Conservation (phyloP, 2,797 vertebrate species). For the Phalloptychus januarius region DNA sequence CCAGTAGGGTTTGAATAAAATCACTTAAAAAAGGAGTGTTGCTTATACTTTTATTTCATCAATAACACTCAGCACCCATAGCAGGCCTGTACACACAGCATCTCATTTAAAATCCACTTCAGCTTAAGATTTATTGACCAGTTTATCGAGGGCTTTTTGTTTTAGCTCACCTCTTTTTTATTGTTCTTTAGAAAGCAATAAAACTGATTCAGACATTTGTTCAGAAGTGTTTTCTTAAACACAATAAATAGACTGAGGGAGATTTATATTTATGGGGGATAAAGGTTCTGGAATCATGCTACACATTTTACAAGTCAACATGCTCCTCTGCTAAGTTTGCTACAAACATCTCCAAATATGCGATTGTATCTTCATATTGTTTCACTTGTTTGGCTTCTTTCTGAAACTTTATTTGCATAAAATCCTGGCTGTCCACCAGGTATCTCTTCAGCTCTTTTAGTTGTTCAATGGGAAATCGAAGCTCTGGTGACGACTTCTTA, state of each 20-base stretch:
- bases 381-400: background rate
- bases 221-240: background rate
- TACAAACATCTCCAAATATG: background rate
- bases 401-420: background rate
- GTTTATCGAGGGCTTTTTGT: background rate
- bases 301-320: background rate
- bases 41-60: background rate
- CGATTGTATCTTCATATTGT: background rate
- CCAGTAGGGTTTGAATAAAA: background rate
- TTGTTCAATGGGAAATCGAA: background rate
- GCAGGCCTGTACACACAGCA: background rate
- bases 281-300: background rate
- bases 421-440: background rate
- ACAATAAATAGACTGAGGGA: background rate
- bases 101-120: background rate
- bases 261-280: background rate
- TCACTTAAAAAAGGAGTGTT: background rate
- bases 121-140: background rate
- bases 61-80: background rate
- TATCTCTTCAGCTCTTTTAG: background rate
- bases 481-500: background rate
- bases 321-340: background rate
- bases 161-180: background rate
- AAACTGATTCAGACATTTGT: background rate
- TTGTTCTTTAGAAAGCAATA: background rate